Percentiles rank a stretch among this genome's conserved stretches.
Evolutionary conservation across 2,113 vertebrate genomes (phyloP).

Genomic region (Salminus brasiliensis): DNA sequence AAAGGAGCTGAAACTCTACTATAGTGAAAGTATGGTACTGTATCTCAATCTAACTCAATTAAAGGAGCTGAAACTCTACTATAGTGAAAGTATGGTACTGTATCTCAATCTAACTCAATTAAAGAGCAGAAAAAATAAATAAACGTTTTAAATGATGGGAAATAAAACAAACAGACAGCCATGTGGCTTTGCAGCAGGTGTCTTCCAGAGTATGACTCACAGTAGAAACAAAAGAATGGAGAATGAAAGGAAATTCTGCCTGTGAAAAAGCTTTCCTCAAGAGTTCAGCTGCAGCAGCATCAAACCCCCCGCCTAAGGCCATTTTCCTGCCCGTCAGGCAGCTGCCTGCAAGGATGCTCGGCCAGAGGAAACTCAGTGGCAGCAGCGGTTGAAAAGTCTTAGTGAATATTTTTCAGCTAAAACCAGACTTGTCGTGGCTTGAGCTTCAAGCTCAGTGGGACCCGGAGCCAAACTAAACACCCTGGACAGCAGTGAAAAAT

Average conservation of each 20-base stretch:
- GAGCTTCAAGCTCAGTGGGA: not conserved
- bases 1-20: no score
- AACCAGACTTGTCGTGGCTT: not conserved
- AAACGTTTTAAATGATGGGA: no score
- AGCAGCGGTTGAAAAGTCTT: not conserved
- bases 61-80: no score
- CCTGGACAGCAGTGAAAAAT: not conserved
- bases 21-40: no score
- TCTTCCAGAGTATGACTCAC: not conserved
- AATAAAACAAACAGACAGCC: slow-evolving; percentile 1
- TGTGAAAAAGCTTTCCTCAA: not conserved
- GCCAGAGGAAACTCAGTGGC: not conserved
- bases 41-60: no score
- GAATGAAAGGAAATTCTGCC: not conserved
- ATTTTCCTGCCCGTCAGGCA: not conserved
- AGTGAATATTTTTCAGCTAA: not conserved
- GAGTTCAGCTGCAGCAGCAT: not conserved
- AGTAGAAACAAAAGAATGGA: not conserved
- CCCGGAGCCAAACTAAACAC: not conserved
- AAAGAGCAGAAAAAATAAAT: no score
- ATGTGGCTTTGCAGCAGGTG: not conserved
- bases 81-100: no score
- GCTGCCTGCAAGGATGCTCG: not conserved
- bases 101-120: no score
- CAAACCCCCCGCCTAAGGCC: not conserved